Evolutionary conservation across 2,888 invertebrate genomes (phyloP).

Genomic region (Standfussiana lucernea): DNA sequence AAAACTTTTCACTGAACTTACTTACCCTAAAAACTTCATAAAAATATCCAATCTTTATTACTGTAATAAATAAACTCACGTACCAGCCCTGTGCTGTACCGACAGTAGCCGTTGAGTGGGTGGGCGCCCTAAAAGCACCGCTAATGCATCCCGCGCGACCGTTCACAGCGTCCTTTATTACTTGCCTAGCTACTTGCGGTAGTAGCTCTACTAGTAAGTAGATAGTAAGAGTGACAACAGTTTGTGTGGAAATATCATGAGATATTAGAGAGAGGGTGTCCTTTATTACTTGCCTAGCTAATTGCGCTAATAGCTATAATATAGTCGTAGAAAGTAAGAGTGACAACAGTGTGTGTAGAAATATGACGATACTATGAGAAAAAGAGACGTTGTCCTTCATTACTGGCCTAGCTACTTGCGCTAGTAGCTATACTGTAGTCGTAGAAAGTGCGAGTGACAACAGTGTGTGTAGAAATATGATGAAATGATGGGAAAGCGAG

Average conservation of each 20-base stretch:
- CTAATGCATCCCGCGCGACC: slow-evolving; percentile 82
- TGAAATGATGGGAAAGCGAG: neutral
- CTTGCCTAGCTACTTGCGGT: slow-evolving; percentile 50
- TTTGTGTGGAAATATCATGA: neutral
- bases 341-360: neutral
- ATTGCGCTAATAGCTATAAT: slow-evolving; percentile 48
- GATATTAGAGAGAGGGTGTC: neutral
- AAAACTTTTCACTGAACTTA: too few relatives aligned
- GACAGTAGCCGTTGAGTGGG: slow-evolving; percentile 80
- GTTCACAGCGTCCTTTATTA: slow-evolving; percentile 67
- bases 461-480: neutral
- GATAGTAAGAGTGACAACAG: neutral
- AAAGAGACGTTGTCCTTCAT: slow-evolving; percentile 2
- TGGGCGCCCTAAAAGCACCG: slow-evolving; percentile 84
- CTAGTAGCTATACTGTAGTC: slow-evolving; percentile 34
- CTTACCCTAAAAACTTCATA: neutral
- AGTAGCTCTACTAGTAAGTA: neutral
- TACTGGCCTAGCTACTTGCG: slow-evolving; percentile 54
- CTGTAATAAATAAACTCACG: slow-evolving; percentile 18
- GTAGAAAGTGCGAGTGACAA: neutral
- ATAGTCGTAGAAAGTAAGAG: neutral
- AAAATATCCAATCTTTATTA: neutral
- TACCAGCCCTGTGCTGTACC: slow-evolving; percentile 75
- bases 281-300: slow-evolving; percentile 47
- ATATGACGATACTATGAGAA: neutral